phyloP scores from a whole-genome alignment of 2,888 invertebrate species.

The Callinectes sapidus region DNA sequence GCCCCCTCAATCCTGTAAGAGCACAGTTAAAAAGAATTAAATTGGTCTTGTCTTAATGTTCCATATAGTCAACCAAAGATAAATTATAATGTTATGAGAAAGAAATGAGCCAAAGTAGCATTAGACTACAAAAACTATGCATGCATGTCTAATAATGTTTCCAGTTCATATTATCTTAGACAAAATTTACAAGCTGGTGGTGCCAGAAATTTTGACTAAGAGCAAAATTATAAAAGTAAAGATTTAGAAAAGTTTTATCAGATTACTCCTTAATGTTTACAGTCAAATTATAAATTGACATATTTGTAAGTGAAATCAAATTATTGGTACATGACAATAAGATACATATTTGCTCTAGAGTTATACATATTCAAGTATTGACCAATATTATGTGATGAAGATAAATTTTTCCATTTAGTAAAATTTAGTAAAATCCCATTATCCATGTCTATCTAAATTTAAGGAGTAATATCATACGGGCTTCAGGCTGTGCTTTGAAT shows the following conservation, averaged over 20 bases:
- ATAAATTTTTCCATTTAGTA: not conserved
- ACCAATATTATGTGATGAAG: not conserved
- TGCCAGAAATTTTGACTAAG: not conserved
- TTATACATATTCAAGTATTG: not conserved
- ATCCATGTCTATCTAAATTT: conserved; percentile 18
- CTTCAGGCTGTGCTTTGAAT: conserved; percentile 64
- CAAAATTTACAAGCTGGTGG: conserved; percentile 17
- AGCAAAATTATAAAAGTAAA: not conserved
- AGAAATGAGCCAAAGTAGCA: not conserved
- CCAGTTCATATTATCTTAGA: not conserved
- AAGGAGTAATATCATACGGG: conserved; percentile 17
- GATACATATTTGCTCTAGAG: not conserved
- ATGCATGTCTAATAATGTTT: conserved; percentile 10
- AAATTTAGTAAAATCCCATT: not conserved
- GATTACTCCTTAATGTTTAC: not conserved
- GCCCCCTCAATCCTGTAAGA: conserved; percentile 1
- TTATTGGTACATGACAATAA: not conserved
- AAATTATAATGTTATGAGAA: not conserved
- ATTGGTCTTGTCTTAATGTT: not conserved
- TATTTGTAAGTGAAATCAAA: not conserved
- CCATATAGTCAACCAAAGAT: not conserved
- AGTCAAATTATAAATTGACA: not conserved
- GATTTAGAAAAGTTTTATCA: not conserved
- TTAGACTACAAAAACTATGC: not conserved
- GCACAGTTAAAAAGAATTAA: not conserved